These are phyloP conservation scores for Diabrotica undecimpunctata DNA, from an alignment of 1,140 invertebrate species.

Conservation along the genomic window DNA sequence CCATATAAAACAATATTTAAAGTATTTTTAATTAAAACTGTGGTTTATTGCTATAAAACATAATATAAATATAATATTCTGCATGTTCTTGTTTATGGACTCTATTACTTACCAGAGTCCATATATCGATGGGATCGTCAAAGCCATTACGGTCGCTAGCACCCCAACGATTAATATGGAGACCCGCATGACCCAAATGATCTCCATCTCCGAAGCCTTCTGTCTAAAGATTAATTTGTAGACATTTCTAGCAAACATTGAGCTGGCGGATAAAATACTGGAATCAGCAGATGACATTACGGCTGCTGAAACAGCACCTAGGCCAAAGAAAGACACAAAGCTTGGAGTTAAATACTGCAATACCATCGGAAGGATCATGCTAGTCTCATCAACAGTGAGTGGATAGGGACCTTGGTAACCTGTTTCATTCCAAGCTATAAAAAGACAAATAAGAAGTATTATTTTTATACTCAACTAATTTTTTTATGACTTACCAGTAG, in stretches of 20 bases:
- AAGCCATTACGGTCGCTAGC: constrained; percentile 90
- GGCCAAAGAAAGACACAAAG: constrained; percentile 92
- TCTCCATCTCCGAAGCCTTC: constrained; percentile 92
- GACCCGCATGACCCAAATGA: constrained; percentile 95
- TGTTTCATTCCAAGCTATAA: constrained; percentile 89
- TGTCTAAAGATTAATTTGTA: constrained; percentile 95
- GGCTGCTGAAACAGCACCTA: constrained; percentile 96
- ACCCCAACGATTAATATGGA: constrained; percentile 91
- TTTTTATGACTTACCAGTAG: constrained; percentile 66
- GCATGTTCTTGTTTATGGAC: too few species aligned
- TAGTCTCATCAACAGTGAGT: constrained; percentile 71
- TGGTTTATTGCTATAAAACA: too few species aligned
- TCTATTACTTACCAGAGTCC: constrained; percentile 77
- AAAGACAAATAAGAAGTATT: neutral
- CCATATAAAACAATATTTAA: too few species aligned
- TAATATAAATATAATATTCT: too few species aligned
- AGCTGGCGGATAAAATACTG: constrained; percentile 92
- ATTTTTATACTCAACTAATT: too few species aligned
- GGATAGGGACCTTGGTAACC: constrained; percentile 72
- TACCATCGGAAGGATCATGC: constrained; percentile 95
- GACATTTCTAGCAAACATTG: constrained; percentile 97
- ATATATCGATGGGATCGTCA: constrained; percentile 96
- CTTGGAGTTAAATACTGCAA: constrained; percentile 92
- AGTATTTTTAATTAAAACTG: too few species aligned
- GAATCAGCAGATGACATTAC: constrained; percentile 99